phyloP scores from a whole-genome alignment of 2,797 vertebrate genomes.

The Knipowitschia caucasica region DNA sequence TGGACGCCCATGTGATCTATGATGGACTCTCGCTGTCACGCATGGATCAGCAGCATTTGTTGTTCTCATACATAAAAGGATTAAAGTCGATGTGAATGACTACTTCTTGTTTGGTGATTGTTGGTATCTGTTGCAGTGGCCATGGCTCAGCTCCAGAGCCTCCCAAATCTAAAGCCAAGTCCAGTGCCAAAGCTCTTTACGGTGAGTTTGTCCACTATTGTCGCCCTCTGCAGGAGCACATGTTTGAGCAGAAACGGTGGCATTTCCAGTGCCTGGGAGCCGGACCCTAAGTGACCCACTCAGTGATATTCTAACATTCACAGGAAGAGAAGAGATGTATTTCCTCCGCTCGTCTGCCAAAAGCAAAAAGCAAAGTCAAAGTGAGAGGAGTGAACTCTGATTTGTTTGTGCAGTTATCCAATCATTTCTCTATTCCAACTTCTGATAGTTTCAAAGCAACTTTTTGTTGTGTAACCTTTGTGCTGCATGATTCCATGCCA shows the following conservation, averaged over 20 bases:
- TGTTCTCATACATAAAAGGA: too few relatives aligned
- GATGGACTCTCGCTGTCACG: too few relatives aligned
- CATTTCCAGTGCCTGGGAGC: background rate
- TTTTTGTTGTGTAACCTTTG: too few relatives aligned
- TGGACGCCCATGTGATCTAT: too few relatives aligned
- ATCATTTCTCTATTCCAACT: too few relatives aligned
- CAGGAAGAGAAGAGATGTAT: slow-evolving; percentile 87
- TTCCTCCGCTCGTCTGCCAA: slow-evolving; percentile 91
- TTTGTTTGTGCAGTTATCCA: slow-evolving; percentile 3
- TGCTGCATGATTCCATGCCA: too few relatives aligned
- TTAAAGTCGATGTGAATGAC: background rate
- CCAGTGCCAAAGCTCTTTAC: slow-evolving; percentile 64
- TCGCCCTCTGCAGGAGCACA: background rate
- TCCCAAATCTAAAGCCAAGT: slow-evolving; percentile 44
- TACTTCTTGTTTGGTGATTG: background rate
- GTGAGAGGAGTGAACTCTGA: slow-evolving; percentile 30
- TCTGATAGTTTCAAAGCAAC: too few relatives aligned
- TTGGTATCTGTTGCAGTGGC: slow-evolving; percentile 51
- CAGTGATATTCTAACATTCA: slow-evolving; percentile 52
- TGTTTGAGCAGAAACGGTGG: background rate
- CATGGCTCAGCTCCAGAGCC: slow-evolving; percentile 54
- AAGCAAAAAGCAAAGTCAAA: slow-evolving; percentile 90
- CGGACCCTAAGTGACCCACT: background rate
- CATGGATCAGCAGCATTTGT: too few relatives aligned
- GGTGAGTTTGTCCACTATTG: slow-evolving; percentile 54